phyloP scores from a whole-genome alignment of 1,140 invertebrate genomes.

The Caenorhabditis inopinata region DNA sequence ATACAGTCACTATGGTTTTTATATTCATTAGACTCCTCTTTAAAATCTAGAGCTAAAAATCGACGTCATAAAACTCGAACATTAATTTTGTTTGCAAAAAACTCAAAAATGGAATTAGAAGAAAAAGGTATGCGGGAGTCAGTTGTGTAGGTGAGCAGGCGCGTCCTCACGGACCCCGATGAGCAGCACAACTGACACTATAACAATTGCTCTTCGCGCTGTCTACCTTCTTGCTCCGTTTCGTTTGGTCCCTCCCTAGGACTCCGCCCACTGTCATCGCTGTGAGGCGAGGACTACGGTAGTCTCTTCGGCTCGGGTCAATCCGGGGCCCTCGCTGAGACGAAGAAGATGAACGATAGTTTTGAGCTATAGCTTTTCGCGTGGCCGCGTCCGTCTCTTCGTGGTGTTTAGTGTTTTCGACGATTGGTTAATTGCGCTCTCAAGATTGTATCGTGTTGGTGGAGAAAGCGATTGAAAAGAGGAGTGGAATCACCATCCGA shows the following conservation, averaged over 20 bases:
- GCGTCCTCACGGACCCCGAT: background rate
- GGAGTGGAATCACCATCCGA: no score
- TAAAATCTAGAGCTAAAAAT: no score
- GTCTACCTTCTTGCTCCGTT: background rate
- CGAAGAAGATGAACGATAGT: background rate
- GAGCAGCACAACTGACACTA: background rate
- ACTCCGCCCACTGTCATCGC: no score
- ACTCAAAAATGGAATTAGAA: background rate
- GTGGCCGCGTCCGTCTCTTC: no score
- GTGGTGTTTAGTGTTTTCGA: no score
- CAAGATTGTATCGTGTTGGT: no score
- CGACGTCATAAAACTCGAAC: background rate
- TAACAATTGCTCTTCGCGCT: background rate
- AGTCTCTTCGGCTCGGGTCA: background rate
- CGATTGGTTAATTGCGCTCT: no score
- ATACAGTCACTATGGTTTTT: no score
- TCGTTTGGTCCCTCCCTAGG: background rate
- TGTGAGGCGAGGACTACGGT: background rate
- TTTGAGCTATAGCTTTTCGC: no score
- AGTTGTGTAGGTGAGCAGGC: constrained; percentile 10
- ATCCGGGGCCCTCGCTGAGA: background rate
- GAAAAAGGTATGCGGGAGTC: background rate
- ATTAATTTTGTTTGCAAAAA: background rate
- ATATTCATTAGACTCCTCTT: no score
- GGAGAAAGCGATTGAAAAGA: no score